Evolutionary conservation across 2,113 vertebrate species (phyloP).

Genomic region (Sinocyclocheilus maitianheensis): DNA sequence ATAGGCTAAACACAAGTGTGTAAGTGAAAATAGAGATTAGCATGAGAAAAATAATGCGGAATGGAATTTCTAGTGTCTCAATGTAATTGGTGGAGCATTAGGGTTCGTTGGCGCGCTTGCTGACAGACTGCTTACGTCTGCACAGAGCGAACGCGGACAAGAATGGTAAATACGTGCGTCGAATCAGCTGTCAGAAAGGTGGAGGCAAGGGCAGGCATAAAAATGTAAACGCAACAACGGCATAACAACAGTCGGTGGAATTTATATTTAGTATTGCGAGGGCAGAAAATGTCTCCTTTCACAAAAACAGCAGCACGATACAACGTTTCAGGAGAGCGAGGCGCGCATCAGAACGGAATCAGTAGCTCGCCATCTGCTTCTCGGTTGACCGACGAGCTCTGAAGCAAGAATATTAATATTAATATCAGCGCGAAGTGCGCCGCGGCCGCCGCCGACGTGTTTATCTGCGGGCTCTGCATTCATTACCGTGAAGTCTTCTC

Average conservation of each 20-base stretch:
- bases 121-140: conserved; percentile 57
- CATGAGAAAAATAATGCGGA: neutral
- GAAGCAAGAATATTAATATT: conserved; percentile 69
- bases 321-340: conserved; percentile 43
- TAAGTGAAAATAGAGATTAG: neutral
- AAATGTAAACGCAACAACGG: conserved; percentile 44
- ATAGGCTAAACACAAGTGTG: neutral
- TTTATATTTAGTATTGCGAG: conserved; percentile 42
- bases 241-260: conserved; percentile 34
- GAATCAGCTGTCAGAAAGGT: conserved; percentile 40
- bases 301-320: conserved; percentile 49
- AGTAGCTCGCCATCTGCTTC: conserved; percentile 38
- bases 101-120: neutral
- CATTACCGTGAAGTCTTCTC: conserved; percentile 35
- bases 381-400: conserved; percentile 57
- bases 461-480: conserved; percentile 51
- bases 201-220: conserved; percentile 36
- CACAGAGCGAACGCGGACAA: conserved; percentile 33
- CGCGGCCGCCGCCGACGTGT: conserved; percentile 38
- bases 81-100: neutral
- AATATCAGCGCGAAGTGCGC: conserved; percentile 63
- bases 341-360: conserved; percentile 58
- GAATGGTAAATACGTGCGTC: conserved; percentile 55
- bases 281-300: conserved; percentile 40
- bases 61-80: neutral